Evolutionary conservation across 2,888 invertebrate species (phyloP).

Genomic region (Meloe dianella): DNA sequence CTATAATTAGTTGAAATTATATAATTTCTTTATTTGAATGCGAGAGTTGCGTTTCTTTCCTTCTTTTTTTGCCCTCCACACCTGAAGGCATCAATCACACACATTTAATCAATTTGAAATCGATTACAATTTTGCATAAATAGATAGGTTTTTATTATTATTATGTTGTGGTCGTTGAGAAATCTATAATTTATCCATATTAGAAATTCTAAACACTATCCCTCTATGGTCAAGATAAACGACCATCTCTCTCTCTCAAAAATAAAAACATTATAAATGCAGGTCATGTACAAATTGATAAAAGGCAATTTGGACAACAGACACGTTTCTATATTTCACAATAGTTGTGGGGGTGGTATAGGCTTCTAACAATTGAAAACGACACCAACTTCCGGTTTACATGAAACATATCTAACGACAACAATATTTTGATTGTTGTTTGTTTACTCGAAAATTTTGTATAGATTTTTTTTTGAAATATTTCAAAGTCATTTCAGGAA

Average conservation of each 20-base stretch:
- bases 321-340: constrained; percentile 34
- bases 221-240: background rate
- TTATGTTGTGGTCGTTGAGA: background rate
- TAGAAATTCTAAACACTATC: constrained; percentile 2
- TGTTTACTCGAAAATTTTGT: constrained; percentile 18
- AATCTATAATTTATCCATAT: background rate
- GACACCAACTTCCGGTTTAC: constrained; percentile 25
- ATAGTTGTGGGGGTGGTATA: constrained; percentile 19
- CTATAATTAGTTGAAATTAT: background rate
- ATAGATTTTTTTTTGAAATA: background rate
- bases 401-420: constrained; percentile 24
- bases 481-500: background rate
- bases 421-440: constrained; percentile 20
- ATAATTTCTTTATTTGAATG: background rate
- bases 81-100: background rate
- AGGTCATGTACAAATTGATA: constrained; percentile 31
- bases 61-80: background rate
- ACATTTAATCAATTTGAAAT: background rate
- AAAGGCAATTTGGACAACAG: constrained; percentile 34
- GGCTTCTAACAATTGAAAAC: constrained; percentile 9
- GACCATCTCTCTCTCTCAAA: background rate
- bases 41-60: background rate
- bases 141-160: background rate
- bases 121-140: background rate
- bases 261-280: constrained; percentile 27